phyloP scores from a whole-genome alignment of 2,888 invertebrate genomes.

The Cephus pulcher region DNA sequence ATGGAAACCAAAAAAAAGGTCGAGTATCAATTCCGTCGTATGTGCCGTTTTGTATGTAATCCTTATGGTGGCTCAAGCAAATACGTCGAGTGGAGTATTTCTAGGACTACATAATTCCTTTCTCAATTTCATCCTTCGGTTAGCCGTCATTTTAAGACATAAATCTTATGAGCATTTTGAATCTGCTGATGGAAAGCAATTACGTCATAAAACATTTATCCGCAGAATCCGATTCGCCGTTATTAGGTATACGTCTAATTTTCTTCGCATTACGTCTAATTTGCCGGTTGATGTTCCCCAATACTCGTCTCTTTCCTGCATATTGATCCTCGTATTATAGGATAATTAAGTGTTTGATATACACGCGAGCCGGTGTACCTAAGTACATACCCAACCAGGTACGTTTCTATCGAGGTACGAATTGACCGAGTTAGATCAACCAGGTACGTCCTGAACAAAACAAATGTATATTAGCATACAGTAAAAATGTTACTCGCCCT shows the following conservation, averaged over 20 bases:
- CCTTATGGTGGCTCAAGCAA: too few relatives aligned
- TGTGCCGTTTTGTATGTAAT: too few relatives aligned
- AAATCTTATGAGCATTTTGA: too few relatives aligned
- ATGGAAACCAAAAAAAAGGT: too few relatives aligned
- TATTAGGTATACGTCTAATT: slow-evolving; percentile 27
- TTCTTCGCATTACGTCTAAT: slow-evolving; percentile 43
- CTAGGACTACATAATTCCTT: too few relatives aligned
- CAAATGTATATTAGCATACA: background rate
- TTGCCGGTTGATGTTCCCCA: slow-evolving; percentile 35
- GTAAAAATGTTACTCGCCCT: background rate
- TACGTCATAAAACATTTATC: background rate
- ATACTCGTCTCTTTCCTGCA: slow-evolving; percentile 23
- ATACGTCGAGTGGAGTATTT: too few relatives aligned
- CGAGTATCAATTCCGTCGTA: too few relatives aligned
- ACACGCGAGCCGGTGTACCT: background rate
- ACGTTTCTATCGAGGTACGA: background rate
- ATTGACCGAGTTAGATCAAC: background rate
- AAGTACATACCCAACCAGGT: background rate
- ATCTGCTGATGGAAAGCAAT: background rate
- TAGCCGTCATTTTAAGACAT: too few relatives aligned
- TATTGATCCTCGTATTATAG: slow-evolving; percentile 37
- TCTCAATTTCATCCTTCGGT: too few relatives aligned
- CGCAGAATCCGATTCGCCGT: background rate
- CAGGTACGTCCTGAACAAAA: background rate
- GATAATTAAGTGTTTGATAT: slow-evolving; percentile 30